phyloP scores from a whole-genome alignment of 2,113 vertebrate species.

The Eurypyga helias region DNA sequence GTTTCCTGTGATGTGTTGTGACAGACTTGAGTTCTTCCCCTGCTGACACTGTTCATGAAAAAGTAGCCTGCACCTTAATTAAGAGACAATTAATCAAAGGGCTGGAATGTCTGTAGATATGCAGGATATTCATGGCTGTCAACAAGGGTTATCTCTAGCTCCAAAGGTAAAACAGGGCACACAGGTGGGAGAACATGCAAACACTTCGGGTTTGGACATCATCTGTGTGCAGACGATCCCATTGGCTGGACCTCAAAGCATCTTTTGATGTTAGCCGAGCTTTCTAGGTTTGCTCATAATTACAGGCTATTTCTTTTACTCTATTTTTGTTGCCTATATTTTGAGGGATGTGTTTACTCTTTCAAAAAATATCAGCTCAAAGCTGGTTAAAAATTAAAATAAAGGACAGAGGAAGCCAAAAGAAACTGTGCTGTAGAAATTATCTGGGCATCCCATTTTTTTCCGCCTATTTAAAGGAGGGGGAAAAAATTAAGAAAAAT shows the following conservation, averaged over 20 bases:
- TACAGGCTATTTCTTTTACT: rapidly evolving
- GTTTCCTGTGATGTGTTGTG: not conserved
- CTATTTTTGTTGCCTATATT: rapidly evolving
- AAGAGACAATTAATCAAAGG: not conserved
- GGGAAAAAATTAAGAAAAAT: not conserved
- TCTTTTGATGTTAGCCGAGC: not conserved
- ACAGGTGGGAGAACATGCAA: not conserved
- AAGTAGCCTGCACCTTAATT: not conserved
- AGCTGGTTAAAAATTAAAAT: not conserved
- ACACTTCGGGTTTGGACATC: not conserved
- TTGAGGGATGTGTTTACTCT: not conserved
- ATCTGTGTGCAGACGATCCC: not conserved
- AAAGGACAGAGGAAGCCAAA: not conserved
- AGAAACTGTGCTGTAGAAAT: not conserved
- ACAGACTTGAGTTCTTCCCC: not conserved
- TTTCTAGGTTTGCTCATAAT: not conserved
- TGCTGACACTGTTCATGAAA: rapidly evolving
- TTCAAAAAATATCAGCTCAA: not conserved
- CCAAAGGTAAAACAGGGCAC: not conserved
- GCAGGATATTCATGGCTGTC: not conserved
- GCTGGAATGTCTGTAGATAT: not conserved
- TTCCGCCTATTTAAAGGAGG: not conserved
- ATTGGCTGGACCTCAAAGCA: not conserved
- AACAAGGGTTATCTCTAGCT: not conserved
- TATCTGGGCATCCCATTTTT: not conserved